Conservation (phyloP, 1,140 invertebrate genomes). For the Cydia strobilella region DNA sequence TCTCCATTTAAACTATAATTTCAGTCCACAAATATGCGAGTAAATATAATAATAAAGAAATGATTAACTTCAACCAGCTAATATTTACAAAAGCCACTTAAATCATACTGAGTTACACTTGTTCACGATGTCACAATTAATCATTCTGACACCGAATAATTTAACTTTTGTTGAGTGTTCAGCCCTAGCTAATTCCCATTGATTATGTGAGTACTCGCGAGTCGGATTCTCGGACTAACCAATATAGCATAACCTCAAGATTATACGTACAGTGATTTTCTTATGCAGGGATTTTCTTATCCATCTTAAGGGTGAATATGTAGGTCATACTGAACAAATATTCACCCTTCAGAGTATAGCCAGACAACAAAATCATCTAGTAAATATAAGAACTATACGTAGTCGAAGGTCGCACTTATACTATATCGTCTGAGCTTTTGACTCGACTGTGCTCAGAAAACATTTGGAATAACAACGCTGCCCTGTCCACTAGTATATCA, state of each 20-base stretch:
- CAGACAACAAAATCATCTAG: no score
- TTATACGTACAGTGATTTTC: no score
- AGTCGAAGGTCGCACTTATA: neutral
- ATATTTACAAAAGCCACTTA: neutral
- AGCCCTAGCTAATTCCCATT: neutral
- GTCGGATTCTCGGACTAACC: no score
- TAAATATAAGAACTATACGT: neutral
- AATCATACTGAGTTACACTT: conserved; percentile 18
- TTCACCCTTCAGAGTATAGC: no score
- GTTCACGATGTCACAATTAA: conserved; percentile 12
- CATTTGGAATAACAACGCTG: neutral
- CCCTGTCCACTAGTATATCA: conserved; percentile 3
- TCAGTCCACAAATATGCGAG: neutral
- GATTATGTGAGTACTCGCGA: neutral
- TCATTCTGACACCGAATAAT: conserved; percentile 22
- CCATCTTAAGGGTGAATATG: no score
- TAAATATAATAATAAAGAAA: neutral
- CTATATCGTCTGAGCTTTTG: neutral
- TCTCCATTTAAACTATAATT: no score
- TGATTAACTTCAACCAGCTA: neutral
- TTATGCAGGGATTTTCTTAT: no score
- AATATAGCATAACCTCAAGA: no score
- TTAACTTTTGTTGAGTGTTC: conserved; percentile 9
- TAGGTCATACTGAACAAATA: no score
- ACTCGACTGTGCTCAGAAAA: neutral